Conservation (phyloP, 2,888 invertebrate genomes). For the Neoitamus cyanurus region DNA sequence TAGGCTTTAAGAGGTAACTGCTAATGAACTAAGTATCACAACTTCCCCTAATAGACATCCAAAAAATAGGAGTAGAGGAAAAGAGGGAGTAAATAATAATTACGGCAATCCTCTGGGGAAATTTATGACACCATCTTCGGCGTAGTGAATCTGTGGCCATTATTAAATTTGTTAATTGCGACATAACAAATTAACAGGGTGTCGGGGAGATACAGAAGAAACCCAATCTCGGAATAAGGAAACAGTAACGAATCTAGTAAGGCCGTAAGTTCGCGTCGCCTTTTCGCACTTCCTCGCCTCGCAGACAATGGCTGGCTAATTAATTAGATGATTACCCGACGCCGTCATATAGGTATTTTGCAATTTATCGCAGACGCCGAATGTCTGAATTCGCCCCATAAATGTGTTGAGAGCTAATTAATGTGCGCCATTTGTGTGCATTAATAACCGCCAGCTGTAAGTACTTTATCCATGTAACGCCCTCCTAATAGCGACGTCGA, state of each 20-base stretch:
- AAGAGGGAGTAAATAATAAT: not conserved
- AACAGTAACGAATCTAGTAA: not conserved
- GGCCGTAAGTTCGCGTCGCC: not conserved
- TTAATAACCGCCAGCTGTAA: constrained; percentile 49
- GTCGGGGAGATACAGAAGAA: not conserved
- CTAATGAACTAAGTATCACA: not conserved
- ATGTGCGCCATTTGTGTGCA: constrained; percentile 51
- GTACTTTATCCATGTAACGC: constrained; percentile 43
- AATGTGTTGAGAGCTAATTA: constrained; percentile 50
- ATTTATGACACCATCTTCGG: not conserved
- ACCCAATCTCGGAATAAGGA: not conserved
- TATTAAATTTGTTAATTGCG: not conserved
- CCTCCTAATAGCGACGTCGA: not conserved
- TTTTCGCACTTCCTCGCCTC: not conserved
- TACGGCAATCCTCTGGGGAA: not conserved
- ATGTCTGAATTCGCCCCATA: constrained; percentile 43
- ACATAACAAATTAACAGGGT: not conserved
- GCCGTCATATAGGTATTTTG: constrained; percentile 24
- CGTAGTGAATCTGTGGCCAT: not conserved
- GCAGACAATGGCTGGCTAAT: not conserved
- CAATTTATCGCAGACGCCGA: constrained; percentile 30
- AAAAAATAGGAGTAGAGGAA: not conserved
- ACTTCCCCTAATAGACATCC: not conserved
- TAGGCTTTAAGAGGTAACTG: not conserved
- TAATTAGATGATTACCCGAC: constrained; percentile 21